Evolutionary conservation across 2,113 vertebrate genomes (phyloP), one percentile per base, ranked within the genome.

Genomic region (Lepidothrix coronata): DNA sequence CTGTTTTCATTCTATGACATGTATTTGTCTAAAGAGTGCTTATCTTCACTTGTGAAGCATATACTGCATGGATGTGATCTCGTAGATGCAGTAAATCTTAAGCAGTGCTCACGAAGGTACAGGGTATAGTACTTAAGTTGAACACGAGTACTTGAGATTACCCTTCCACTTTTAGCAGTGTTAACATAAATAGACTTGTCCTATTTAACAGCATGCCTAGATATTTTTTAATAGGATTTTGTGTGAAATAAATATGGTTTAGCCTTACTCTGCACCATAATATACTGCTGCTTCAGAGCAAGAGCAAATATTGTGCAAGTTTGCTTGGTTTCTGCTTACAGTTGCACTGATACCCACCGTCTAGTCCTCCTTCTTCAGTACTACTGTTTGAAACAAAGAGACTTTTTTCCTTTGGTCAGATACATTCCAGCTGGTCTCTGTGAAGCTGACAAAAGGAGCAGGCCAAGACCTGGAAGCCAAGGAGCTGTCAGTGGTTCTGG

Each of bases 401-500:
- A 11, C 39, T 70, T 95, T 89, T 75, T 84, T 94, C n/a, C n/a
- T 59, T 90, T 96, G 41, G 25, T 58, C 95, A 99, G 99, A 98
- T 90, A 33, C 54, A 9, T 99, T 98, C 97, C 99, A 99, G 71
- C 97, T 99, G 92, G 98, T 98, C 44, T 98, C 98, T 4, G 82
- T 99, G 44, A 98, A 98, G 84, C 97, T 99, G 75, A 97, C 99
- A 13, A 98, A 98, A 97, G 97, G 96, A 16, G 79, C 97, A 37
- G 98, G 97, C 54, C 99, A 98, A 91, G 97, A 98, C 89, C 61
- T 98, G 94, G 98, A 99, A 88, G 97, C 96, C 62, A 95, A 58
- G 39, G 98, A 99, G 20, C 3, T 98, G 7, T 98, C 98, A 10
- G 95, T 98, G n/a, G 95, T 99, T 93, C 97, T 99, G 79, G 91